These are phyloP conservation scores for Anseranas semipalmata DNA, from an alignment of 2,113 vertebrate species.

Conservation along the genomic window DNA sequence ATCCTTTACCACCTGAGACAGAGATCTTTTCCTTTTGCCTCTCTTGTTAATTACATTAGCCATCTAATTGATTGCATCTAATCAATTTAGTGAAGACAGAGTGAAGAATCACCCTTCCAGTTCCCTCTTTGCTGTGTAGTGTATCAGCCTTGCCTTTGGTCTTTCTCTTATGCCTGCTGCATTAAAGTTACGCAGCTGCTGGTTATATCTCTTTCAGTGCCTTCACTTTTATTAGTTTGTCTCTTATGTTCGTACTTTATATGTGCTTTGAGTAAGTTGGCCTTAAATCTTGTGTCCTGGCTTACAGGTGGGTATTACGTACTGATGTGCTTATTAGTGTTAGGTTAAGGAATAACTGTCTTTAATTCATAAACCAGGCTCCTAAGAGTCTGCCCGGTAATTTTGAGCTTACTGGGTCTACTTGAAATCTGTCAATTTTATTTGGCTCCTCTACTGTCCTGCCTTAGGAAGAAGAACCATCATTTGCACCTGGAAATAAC, in stretches of 20 bases:
- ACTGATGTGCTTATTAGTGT: background rate
- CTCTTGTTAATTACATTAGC: background rate
- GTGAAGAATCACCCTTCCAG: background rate
- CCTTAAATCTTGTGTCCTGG: background rate
- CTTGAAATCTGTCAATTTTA: background rate
- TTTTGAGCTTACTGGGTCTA: background rate
- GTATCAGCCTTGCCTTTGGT: background rate
- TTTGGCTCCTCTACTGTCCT: background rate
- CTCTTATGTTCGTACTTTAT: background rate
- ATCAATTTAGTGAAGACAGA: background rate
- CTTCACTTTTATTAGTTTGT: background rate
- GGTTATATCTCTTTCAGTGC: background rate
- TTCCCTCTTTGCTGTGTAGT: background rate
- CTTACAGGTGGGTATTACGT: background rate
- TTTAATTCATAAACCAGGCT: background rate
- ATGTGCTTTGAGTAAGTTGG: background rate
- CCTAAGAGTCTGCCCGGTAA: background rate
- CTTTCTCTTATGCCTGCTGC: background rate
- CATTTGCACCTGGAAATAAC: background rate
- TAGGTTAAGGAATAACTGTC: background rate
- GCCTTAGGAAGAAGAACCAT: background rate
- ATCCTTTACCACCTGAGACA: background rate
- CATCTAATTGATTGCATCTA: background rate
- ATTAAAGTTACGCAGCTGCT: background rate
- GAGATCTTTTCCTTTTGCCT: background rate